Conservation (phyloP, 2,113 vertebrate genomes). For the Prinia subflava region DNA sequence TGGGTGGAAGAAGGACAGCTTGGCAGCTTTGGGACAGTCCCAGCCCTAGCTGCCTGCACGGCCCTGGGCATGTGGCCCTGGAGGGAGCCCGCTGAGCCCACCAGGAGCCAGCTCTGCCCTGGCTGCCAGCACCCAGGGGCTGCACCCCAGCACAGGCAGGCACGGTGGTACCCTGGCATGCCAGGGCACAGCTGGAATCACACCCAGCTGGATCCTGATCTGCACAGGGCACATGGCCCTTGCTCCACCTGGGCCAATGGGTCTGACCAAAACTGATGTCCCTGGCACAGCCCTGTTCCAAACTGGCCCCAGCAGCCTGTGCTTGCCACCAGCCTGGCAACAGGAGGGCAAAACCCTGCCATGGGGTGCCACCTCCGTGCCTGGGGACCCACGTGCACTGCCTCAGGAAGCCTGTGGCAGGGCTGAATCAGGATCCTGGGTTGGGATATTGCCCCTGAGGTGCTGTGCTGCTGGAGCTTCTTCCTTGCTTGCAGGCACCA, state of each 20-base stretch:
- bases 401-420: not conserved
- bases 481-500: fast-evolving
- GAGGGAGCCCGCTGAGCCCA: fast-evolving
- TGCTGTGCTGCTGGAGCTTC: not conserved
- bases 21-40: not conserved
- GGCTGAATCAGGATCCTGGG: not conserved
- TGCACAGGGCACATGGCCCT: fast-evolving
- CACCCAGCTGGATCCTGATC: not conserved
- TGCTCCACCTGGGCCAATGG: not conserved
- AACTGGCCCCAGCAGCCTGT: not conserved
- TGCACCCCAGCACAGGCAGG: not conserved
- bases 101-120: not conserved
- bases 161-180: not conserved
- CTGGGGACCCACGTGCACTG: not conserved
- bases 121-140: not conserved
- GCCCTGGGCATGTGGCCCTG: not conserved
- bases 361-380: fast-evolving
- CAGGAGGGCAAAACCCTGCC: not conserved
- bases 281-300: not conserved
- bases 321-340: not conserved
- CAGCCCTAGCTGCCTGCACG: not conserved
- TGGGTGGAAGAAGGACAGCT: not conserved
- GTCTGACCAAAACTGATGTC: not conserved
- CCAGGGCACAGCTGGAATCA: not conserved
- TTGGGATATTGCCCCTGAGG: fast-evolving